phyloP scores from a whole-genome alignment of 2,888 invertebrate species.

The Lampropteryx suffumata region DNA sequence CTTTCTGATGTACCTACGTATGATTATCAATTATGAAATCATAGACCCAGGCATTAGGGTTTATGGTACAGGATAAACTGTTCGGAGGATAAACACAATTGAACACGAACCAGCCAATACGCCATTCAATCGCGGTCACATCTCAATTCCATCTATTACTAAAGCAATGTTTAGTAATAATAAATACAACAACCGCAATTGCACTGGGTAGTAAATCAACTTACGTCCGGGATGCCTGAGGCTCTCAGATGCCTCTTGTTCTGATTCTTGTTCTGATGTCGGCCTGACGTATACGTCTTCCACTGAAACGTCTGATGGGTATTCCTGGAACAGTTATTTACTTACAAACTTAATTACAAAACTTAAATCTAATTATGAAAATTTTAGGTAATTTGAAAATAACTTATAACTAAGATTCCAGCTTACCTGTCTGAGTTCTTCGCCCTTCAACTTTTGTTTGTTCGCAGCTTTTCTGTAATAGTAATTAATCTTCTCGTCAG shows the following conservation, averaged over 20 bases:
- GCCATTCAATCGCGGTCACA: no score
- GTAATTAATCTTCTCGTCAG: slow-evolving; percentile 65
- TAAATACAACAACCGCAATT: no score
- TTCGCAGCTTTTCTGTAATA: slow-evolving; percentile 77
- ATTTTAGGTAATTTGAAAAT: slow-evolving; percentile 20
- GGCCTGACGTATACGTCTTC: slow-evolving; percentile 45
- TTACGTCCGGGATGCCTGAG: slow-evolving; percentile 66
- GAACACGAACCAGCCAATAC: no score
- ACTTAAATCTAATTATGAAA: slow-evolving; percentile 18
- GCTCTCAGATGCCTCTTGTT: slow-evolving; percentile 70
- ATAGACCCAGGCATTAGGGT: no score
- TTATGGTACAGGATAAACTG: no score
- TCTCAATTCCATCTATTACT: no score
- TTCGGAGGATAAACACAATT: no score
- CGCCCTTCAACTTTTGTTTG: slow-evolving; percentile 69
- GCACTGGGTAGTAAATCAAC: no score
- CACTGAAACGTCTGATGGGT: slow-evolving; percentile 12
- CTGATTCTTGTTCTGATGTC: slow-evolving; percentile 47
- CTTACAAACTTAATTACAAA: slow-evolving; percentile 22
- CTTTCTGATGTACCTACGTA: no score
- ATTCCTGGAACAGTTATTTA: slow-evolving; percentile 30
- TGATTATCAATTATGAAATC: no score
- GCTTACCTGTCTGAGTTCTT: slow-evolving; percentile 51
- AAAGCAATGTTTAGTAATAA: no score
- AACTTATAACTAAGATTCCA: slow-evolving; percentile 21